Percentiles rank a stretch among this genome's conserved stretches.
Evolutionary conservation across 1,140 invertebrate genomes (phyloP).

Genomic region (Parasteatoda tepidariorum): DNA sequence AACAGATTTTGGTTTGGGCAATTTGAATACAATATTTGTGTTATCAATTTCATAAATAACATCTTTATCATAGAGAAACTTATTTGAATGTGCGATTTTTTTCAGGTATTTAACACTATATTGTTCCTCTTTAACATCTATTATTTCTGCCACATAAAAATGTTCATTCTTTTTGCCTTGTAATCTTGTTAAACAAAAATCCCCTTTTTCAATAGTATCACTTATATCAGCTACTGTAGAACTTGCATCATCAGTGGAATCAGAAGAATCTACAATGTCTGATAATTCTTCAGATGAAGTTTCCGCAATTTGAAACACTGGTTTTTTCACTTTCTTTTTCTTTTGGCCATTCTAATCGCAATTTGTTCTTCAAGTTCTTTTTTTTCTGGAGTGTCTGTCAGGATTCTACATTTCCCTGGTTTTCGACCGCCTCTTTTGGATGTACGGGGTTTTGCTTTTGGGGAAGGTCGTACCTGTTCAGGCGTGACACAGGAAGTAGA

Average conservation of each 20-base stretch:
- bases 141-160: slow-evolving; percentile 17
- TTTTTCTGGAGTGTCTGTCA: slow-evolving; percentile 18
- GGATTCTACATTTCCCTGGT: slow-evolving; percentile 14
- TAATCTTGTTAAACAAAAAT: slow-evolving; percentile 5
- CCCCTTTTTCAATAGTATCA: not conserved
- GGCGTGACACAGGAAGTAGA: not conserved
- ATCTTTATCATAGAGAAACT: slow-evolving; percentile 19
- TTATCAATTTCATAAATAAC: not conserved
- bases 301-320: not conserved
- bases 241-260: not conserved
- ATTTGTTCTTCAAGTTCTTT: not conserved
- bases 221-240: too few species aligned
- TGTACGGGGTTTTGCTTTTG: not conserved
- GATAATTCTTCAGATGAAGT: not conserved
- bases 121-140: not conserved
- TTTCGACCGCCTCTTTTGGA: slow-evolving; percentile 13
- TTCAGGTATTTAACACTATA: not conserved
- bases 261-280: too few species aligned
- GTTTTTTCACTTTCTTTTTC: not conserved
- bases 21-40: not conserved
- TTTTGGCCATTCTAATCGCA: slow-evolving; percentile 1
- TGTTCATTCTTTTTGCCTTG: not conserved
- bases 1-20: not conserved
- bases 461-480: slow-evolving; percentile 15
- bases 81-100: not conserved